Evolutionary conservation across 2,113 vertebrate species (phyloP), one percentile per base, ranked within the genome.

Genomic region (Odontophorus gujanensis): DNA sequence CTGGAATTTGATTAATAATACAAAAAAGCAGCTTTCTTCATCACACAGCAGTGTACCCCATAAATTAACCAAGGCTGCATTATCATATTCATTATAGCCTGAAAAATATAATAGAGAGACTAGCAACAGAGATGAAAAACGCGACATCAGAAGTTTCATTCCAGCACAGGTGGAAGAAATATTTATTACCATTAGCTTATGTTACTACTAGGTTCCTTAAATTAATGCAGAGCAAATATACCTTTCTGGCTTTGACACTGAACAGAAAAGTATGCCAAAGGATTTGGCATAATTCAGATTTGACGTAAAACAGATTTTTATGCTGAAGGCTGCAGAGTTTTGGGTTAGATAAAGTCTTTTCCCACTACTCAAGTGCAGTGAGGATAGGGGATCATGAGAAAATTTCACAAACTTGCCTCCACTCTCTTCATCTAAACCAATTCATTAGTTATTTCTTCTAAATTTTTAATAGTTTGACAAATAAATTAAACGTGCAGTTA

Each of bases 31-130:
- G 28, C 13, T 92, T 72, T 74, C 72, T 90, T 75, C 71, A 78
- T 63, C 13, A 57, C 13, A 91, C 5, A 74, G 30, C 48, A 88
- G 42, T 36, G 13, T 63, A 61, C 22, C 18, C 28, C 43, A 85
- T 93, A 97, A 96, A 97, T 93, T 97, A 97, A 94, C 72, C 38
- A 85, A 65, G 72, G 18, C 50, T 59, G 81, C 61, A 90, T 96
- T 96, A 96, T 86, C 89, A 96, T 97, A 96, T 87, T 86, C 89
- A 97, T 96, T 96, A 89, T 55, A 92, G 40, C 78, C 40, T 69
- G 75, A 93, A 96, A 95, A 95, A 96, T 89, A 83, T 73, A 81
- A 24, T 96, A 81, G 90, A 96, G 77, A 94, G 55, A 89, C 51
- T 66, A 66, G 74, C 75, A 93, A n/a, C 36, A 96, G 63, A 84